phyloP scores from a whole-genome alignment of 2,888 invertebrate species.

The Prenolepis imparis region DNA sequence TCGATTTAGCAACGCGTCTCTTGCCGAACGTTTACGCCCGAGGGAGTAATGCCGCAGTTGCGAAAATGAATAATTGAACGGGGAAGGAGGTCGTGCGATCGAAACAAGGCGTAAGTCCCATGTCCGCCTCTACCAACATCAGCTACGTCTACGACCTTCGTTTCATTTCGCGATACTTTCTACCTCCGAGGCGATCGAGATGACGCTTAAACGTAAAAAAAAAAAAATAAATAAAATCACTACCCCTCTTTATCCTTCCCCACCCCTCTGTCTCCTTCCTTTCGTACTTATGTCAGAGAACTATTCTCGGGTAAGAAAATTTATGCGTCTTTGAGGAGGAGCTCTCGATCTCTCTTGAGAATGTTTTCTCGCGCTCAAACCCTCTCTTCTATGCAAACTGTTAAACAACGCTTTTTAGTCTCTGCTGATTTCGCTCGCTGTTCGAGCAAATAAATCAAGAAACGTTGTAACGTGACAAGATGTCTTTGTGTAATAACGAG shows the following conservation, averaged over 20 bases:
- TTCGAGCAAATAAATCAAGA: neutral
- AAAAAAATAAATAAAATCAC: slow-evolving; percentile 17
- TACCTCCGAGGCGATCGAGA: slow-evolving; percentile 75
- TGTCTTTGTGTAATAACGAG: neutral
- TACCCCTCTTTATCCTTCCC: neutral
- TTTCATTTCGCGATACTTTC: slow-evolving; percentile 72
- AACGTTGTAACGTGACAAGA: neutral
- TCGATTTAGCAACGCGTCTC: slow-evolving; percentile 43
- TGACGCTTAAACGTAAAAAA: neutral
- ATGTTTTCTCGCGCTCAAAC: slow-evolving; percentile 4
- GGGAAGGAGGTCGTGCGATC: slow-evolving; percentile 54
- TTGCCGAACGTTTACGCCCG: slow-evolving; percentile 45
- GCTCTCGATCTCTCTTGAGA: slow-evolving; percentile 26
- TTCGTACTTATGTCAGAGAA: neutral
- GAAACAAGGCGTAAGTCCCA: slow-evolving; percentile 64
- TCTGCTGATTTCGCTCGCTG: neutral
- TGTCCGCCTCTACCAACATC: slow-evolving; percentile 61
- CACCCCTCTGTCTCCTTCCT: neutral
- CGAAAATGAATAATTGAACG: slow-evolving; percentile 57
- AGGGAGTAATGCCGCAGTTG: slow-evolving; percentile 44
- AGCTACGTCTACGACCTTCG: slow-evolving; percentile 69
- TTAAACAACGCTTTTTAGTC: slow-evolving; percentile 15
- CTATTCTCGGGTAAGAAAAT: slow-evolving; percentile 3
- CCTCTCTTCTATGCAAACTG: slow-evolving; percentile 26
- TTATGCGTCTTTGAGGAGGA: neutral